These are phyloP conservation scores for Triops longicaudatus DNA, from an alignment of 1,140 invertebrate genomes.

Conservation along the genomic window DNA sequence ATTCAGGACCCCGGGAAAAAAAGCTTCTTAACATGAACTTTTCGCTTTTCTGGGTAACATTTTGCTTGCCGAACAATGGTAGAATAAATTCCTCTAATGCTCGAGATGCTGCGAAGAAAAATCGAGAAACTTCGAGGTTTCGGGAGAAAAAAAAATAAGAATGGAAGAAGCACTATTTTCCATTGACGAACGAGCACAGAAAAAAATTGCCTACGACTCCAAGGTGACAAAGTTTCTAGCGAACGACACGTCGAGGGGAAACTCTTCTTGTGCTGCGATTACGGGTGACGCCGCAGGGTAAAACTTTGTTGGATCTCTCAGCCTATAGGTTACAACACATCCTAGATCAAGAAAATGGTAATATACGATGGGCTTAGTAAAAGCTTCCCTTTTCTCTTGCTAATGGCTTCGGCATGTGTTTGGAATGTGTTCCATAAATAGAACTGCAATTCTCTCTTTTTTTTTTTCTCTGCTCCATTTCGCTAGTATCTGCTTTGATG, in stretches of 20 bases:
- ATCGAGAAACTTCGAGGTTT: background rate
- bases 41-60: conserved; percentile 2
- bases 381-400: background rate
- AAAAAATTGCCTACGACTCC: background rate
- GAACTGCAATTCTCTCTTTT: background rate
- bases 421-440: background rate
- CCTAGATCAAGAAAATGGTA: background rate
- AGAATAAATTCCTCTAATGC: background rate
- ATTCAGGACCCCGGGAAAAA: background rate
- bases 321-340: background rate
- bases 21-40: background rate
- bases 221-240: background rate
- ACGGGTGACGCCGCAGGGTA: background rate
- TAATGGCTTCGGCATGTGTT: background rate
- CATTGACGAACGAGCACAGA: background rate
- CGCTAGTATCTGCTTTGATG: background rate
- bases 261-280: background rate
- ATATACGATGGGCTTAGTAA: background rate
- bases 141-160: background rate
- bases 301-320: background rate
- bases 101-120: background rate
- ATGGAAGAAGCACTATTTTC: background rate
- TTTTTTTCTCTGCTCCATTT: background rate
- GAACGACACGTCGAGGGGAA: background rate
- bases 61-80: background rate